Evolutionary conservation across 2,888 invertebrate species (phyloP), one percentile per base, ranked within the genome.

Genomic region (Nycteola revayana): DNA sequence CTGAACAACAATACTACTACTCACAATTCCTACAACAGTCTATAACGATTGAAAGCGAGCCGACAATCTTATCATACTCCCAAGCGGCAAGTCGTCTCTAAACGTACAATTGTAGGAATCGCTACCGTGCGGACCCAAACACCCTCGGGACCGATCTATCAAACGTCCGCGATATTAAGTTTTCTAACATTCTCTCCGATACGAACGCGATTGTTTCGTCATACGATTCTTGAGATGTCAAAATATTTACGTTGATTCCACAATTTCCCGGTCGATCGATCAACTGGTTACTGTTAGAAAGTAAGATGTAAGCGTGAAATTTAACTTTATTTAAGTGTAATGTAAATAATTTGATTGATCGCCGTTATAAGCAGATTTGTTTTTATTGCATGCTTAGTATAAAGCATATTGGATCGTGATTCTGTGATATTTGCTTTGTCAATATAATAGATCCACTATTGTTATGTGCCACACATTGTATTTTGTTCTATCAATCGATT

Each of bases 261-360:
- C 78, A 63, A 86, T 87, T 87, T 87, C 77, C 76, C 73, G 72
- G 68, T 49, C 75, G 63, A 87, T 87, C 87, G 77, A 87, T 87
- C 86, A 80, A 21, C 21, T 21, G 14, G 14, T 14, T 14, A 66
- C 48, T 41, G 49, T 61, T 66, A 66, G 67, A 74, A 77, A 80
- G 76, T 75, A 65, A 66, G 63, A 70, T 61, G 61, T 57, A 57
- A 47, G 75, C 78, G 76, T 84, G 78, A 83, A 85, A 84, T 84
- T 73, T 69, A 59, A 74, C 75, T 75, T 75, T 75, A 78, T 76
- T 75, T 74, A 66, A 73, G 64, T 69, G 71, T 66, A 66, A 67
- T 66, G 62, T 60, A 63, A 61, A 35, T 25, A 21, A 28, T 23
- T 49, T 57, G 57, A 57, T 57, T 42, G 57, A 57, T 58, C 36